Evolutionary conservation across 2,113 vertebrate genomes (phyloP).

Genomic region (Menidia beryllina): DNA sequence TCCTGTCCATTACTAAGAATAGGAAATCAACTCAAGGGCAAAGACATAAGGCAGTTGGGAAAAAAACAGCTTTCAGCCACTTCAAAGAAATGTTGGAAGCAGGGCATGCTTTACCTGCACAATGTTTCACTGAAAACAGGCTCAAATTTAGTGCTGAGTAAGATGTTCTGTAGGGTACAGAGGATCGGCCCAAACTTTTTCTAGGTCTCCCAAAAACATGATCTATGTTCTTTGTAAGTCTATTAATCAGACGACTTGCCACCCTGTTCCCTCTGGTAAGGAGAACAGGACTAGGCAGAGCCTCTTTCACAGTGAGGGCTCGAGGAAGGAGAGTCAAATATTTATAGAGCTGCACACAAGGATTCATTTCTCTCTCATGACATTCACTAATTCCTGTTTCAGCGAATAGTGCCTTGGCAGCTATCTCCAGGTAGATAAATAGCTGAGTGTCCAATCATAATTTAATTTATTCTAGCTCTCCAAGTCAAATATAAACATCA

Average conservation of each 20-base stretch:
- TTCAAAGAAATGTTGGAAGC: constrained; percentile 53
- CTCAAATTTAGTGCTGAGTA: constrained; percentile 80
- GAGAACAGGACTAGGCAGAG: constrained; percentile 72
- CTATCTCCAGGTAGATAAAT: constrained; percentile 65
- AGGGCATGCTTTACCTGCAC: constrained; percentile 51
- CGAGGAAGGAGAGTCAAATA: constrained; percentile 76
- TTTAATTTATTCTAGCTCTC: constrained; percentile 62
- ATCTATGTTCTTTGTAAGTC: constrained; percentile 78
- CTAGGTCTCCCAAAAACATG: constrained; percentile 79
- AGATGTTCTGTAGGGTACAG: constrained; percentile 72
- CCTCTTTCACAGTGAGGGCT: constrained; percentile 61
- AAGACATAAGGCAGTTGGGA: background rate
- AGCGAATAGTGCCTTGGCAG: constrained; percentile 65
- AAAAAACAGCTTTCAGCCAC: constrained; percentile 23
- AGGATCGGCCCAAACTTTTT: constrained; percentile 78
- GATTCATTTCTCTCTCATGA: constrained; percentile 73
- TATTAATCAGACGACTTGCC: constrained; percentile 79
- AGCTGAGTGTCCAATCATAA: constrained; percentile 53
- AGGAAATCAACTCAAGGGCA: background rate
- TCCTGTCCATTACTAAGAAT: background rate
- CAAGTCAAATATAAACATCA: constrained; percentile 70
- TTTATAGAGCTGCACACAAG: constrained; percentile 73
- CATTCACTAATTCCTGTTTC: constrained; percentile 71
- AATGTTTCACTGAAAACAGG: constrained; percentile 72
- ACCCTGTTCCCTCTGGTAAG: constrained; percentile 78